Conservation (phyloP, 2,797 vertebrate genomes). For the Allobates femoralis region DNA sequence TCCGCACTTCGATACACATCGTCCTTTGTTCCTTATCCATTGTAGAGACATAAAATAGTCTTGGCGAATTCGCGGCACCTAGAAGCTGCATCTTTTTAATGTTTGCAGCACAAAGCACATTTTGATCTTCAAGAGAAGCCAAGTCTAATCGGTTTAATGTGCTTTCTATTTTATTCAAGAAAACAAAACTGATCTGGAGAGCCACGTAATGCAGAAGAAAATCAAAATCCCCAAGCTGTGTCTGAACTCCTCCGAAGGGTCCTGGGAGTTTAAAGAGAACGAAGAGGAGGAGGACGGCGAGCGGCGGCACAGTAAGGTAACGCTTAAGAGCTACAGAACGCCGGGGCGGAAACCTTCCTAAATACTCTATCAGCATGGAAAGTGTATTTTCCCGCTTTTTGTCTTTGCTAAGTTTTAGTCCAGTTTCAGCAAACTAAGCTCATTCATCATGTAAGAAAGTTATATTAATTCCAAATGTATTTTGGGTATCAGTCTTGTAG, state of each 20-base stretch:
- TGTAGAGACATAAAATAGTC: conserved; percentile 36
- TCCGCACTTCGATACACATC: background rate
- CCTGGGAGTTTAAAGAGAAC: conserved; percentile 89
- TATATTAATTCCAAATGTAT: too few species aligned
- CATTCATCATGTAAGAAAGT: too few species aligned
- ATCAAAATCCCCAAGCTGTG: conserved; percentile 99
- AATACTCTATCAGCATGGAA: background rate
- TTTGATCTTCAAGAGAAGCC: conserved; percentile 71
- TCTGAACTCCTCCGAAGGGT: conserved; percentile 90
- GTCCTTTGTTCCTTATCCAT: conserved; percentile 33
- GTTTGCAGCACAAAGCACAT: conserved; percentile 60
- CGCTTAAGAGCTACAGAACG: background rate
- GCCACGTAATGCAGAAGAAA: conserved; percentile 99
- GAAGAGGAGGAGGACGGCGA: conserved; percentile 86
- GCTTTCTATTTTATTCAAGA: conserved; percentile 78
- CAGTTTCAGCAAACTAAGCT: too few species aligned
- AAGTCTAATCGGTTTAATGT: conserved; percentile 73
- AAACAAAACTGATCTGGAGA: conserved; percentile 97
- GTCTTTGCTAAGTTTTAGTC: background rate
- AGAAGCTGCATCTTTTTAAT: conserved; percentile 51
- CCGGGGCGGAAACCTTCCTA: background rate
- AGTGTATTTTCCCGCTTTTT: background rate
- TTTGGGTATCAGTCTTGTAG: too few species aligned
- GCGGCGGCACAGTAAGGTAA: conserved; percentile 98
- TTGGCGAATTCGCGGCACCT: conserved; percentile 3